A percentile compares a stretch with the other conserved stretches of the same genome.
phyloP scores from a whole-genome alignment of 2,888 invertebrate species.

The Ametastegia equiseti region DNA sequence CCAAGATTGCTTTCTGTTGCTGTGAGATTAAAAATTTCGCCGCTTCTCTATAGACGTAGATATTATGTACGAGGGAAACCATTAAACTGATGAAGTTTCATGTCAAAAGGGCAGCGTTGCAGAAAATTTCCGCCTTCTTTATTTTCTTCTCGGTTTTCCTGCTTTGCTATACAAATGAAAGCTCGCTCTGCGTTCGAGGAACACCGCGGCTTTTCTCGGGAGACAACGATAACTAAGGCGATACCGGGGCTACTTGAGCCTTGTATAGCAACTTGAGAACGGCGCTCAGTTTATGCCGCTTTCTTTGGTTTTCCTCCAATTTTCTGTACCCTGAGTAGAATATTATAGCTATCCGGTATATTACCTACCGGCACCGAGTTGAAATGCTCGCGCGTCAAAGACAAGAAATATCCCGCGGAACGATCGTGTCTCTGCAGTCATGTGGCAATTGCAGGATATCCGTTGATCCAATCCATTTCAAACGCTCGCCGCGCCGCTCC shows the following conservation, averaged over 20 bases:
- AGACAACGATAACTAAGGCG: constrained; percentile 1
- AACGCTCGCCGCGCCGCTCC: too few species aligned
- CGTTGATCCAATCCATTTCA: too few species aligned
- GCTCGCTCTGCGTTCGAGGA: not conserved
- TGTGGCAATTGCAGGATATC: too few species aligned
- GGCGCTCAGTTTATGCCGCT: not conserved
- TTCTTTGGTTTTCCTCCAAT: not conserved
- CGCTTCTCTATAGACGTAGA: too few species aligned
- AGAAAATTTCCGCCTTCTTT: not conserved
- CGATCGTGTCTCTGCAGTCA: too few species aligned
- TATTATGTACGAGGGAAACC: constrained; percentile 7
- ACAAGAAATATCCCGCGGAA: too few species aligned
- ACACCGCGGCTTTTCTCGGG: not conserved
- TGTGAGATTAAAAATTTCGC: constrained; percentile 27
- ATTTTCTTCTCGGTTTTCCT: not conserved
- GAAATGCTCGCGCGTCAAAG: too few species aligned
- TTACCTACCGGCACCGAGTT: not conserved
- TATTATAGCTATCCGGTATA: not conserved
- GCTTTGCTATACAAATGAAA: not conserved
- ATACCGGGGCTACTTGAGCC: not conserved
- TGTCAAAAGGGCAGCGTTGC: not conserved
- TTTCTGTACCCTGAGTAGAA: not conserved
- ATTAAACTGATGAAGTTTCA: constrained; percentile 39
- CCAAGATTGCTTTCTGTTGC: constrained; percentile 23
- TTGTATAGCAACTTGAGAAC: not conserved